Evolutionary conservation across 1,140 invertebrate species (phyloP).

Genomic region (Rhopalosiphum padi): DNA sequence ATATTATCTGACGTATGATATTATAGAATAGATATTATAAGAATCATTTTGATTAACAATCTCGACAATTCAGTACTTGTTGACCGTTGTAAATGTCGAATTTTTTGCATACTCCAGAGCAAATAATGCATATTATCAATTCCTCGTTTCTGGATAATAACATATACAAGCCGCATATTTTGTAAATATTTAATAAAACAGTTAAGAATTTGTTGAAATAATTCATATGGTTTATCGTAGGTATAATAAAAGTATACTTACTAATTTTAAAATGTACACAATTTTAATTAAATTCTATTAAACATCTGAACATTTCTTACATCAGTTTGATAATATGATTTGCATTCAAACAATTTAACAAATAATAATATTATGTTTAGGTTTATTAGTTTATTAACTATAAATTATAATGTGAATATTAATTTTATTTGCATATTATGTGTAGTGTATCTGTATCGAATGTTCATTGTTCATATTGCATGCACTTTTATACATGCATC

Average conservation of each 20-base stretch:
- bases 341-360: not conserved
- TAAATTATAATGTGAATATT: not conserved
- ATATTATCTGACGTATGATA: not conserved
- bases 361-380: not conserved
- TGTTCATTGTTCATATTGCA: not conserved
- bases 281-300: not conserved
- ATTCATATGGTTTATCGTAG: too few species aligned
- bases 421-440: not conserved
- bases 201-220: not conserved
- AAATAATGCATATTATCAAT: not conserved
- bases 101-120: not conserved
- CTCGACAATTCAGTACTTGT: not conserved
- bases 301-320: not conserved
- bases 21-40: not conserved
- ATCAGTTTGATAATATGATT: not conserved
- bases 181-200: not conserved
- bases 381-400: not conserved
- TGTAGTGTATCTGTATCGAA: not conserved
- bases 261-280: not conserved
- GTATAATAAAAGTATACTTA: not conserved
- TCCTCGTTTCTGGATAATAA: not conserved
- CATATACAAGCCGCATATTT: not conserved
- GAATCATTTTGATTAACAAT: conserved; percentile 3
- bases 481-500: not conserved
- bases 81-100: not conserved